These are phyloP conservation scores for Temnothorax curvispinosus DNA, from an alignment of 1,140 invertebrate genomes.

Conservation along the genomic window DNA sequence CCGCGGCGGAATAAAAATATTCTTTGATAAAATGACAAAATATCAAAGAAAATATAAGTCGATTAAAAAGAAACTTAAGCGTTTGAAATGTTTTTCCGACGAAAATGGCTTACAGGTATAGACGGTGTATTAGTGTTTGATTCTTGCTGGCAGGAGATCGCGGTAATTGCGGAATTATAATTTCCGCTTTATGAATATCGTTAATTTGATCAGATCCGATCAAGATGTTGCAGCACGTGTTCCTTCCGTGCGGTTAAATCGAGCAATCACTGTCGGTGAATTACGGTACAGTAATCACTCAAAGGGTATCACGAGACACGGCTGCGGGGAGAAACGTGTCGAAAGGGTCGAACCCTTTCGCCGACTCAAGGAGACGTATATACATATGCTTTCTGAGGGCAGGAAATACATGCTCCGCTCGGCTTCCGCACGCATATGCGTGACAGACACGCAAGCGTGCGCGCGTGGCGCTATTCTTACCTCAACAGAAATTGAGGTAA, in stretches of 20 bases:
- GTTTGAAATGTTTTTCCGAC: background rate
- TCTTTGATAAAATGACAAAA: background rate
- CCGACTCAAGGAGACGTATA: constrained; percentile 45
- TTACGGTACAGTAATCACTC: constrained; percentile 5
- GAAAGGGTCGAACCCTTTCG: constrained; percentile 63
- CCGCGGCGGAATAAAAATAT: background rate
- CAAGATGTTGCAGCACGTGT: background rate
- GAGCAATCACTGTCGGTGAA: background rate
- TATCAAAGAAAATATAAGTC: background rate
- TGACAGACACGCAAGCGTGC: constrained; percentile 81
- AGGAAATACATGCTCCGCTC: constrained; percentile 76
- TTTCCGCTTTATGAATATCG: background rate
- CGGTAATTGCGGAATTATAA: background rate
- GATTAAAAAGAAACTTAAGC: background rate
- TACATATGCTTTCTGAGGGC: background rate
- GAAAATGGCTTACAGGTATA: background rate
- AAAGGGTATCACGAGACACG: constrained; percentile 35
- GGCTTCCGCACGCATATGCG: constrained; percentile 82
- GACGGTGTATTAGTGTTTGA: background rate
- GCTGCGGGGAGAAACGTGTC: constrained; percentile 10
- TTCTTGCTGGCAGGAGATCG: background rate
- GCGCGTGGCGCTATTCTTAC: constrained; percentile 76
- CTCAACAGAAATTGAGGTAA: constrained; percentile 72
- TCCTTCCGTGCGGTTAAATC: background rate
- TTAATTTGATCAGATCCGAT: constrained; percentile 13